Base-by-base conservation (phyloP, 1,140 invertebrate species). In the Diachasma alloeum region DNA sequence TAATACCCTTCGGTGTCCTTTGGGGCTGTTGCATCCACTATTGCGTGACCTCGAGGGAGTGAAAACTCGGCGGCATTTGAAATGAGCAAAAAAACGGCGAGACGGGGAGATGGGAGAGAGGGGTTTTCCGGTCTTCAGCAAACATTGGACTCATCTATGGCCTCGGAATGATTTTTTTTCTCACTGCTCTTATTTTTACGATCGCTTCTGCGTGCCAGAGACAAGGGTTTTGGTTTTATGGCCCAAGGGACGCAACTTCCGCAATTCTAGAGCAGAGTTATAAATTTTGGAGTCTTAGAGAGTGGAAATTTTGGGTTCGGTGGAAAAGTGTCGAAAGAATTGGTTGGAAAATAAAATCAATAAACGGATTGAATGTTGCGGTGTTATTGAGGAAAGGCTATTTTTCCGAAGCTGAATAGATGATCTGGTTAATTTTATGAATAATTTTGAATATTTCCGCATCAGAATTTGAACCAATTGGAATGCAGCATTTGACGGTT, bases 1-100 rank as follows among this genome's bases (percentile, higher is more conserved):
- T 81, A 79, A 81, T 81, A 59, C 73, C 42, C 48, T 56, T 73
- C 72, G 76, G 73, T 77, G 74, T 71, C 36, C 44, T 72, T 56
- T 53, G 69, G 53, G 72, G 36, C 26, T 42, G 9, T 42, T 42
- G 39, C 19, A 9, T 56, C 26, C 10, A 22, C 63, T 19, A 66
- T 72, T 72, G 6, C 44, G 42, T 76, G 74, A 76, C 74, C 74
- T 76, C 48, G 67, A 37, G 69, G n/a, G 67, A 48, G 26, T 53
- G 74, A 71, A 76, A 76, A 76, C 68, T 76, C 74, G 74, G 74
- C 59, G 37, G 39, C 39, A 42, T 44, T 6, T 19, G 17, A 11
- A 11, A 36, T 36, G 36, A 59, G 68, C 48, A 69, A 75, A 69
- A 75, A 75, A 46, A 10, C 39, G 39, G 39, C 9, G 39, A 13